Base-by-base conservation (phyloP, 2,888 invertebrate species). In the Watsonalla binaria region DNA sequence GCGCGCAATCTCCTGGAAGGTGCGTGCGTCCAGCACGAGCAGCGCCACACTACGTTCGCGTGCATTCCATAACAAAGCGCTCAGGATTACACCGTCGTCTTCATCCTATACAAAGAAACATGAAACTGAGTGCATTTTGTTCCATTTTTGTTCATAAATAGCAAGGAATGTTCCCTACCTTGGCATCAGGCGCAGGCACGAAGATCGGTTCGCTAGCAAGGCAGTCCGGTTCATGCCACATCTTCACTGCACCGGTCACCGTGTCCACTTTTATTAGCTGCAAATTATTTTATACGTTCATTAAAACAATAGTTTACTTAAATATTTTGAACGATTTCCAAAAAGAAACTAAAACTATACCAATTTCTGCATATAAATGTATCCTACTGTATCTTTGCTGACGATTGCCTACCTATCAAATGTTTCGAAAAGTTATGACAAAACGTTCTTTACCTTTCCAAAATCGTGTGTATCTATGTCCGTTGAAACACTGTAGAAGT, bases 1-100 rank as follows among this genome's bases (percentile, higher is more conserved):
- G 57, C 97, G 92, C 0, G 94, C 96, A 6, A 96, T 70, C 84
- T 97, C 97, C 35, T 75, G 86, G 87, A 96, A 93, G 0, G 92
- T 93, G 60, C 88, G 91, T 8, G 97, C 96, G 79, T 96, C 93
- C 34, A 98, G 84, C 57, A 97, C 92, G 39, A 97, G 73, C 37
- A 98, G 83, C 0, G 94, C 94, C 8, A 94, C 78, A 60, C 91
- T 92, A 57, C 92, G 93, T 48, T 92, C 92, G 7, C 92, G 86
- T 5, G 93, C 93, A 47, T 94, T 94, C 92, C 95, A 95, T 0
- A 97, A 92, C 63, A 96, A 82, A 0, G 95, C 93, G 39, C 95
- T 93, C 9, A 97, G 69, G 0, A 97, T 72, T 0, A 97, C 92
- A 0, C 97, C 97, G 69, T 96, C 96, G 72, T 96, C 96, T 86